Percentiles rank a stretch among this genome's conserved stretches.
phyloP scores from a whole-genome alignment of 2,888 invertebrate species.

The Pollenia amentaria region DNA sequence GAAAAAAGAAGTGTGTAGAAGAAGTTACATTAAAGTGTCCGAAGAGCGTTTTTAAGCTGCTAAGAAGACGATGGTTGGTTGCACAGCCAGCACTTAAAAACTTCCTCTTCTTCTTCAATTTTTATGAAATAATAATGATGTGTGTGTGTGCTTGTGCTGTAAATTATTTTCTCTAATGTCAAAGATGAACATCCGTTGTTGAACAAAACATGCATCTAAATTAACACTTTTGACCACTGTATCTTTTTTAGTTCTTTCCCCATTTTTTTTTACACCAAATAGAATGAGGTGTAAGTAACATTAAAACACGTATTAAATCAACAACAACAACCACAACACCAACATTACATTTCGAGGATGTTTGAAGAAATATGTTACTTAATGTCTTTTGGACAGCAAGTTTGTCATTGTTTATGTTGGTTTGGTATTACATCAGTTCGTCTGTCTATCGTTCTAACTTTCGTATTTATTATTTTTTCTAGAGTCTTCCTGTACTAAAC shows the following conservation, averaged over 20 bases:
- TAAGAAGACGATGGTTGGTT: background rate
- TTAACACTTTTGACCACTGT: conserved; percentile 55
- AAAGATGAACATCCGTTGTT: background rate
- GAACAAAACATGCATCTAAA: conserved; percentile 18
- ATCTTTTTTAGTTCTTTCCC: background rate
- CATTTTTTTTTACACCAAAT: conserved; percentile 1
- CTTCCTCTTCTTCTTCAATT: background rate
- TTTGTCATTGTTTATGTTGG: background rate
- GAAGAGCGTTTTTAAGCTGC: conserved; percentile 19
- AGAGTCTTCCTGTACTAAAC: conserved; percentile 14
- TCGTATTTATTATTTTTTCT: background rate
- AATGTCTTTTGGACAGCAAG: conserved; percentile 24
- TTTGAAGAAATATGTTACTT: conserved; percentile 29
- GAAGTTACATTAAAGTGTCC: conserved; percentile 14
- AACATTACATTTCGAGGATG: conserved; percentile 48
- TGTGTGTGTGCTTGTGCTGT: background rate
- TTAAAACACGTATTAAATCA: conserved; percentile 44
- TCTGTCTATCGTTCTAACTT: background rate
- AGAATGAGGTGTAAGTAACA: conserved; percentile 40
- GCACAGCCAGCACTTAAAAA: background rate
- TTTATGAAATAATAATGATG: background rate
- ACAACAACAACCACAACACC: background rate
- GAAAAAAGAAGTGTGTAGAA: background rate
- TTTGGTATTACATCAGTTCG: conserved; percentile 1
- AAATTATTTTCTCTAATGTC: conserved; percentile 9